Evolutionary conservation across 2,113 vertebrate species (phyloP).

Genomic region (Sylvietta virens): DNA sequence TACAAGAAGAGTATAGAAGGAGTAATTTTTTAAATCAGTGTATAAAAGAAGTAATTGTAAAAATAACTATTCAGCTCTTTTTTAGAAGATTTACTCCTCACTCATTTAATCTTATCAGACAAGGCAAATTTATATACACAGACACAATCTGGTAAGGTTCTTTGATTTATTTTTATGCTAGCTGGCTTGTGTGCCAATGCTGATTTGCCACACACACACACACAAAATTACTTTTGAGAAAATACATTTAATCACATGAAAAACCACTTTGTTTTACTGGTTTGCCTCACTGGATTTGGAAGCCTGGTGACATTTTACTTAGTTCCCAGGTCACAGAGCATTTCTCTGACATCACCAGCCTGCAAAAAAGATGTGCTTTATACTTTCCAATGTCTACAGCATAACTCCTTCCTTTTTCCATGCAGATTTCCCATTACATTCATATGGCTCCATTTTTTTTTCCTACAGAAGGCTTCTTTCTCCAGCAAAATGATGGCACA

Average conservation of each 20-base stretch:
- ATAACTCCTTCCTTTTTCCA: not conserved
- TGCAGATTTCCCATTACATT: not conserved
- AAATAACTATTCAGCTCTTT: not conserved
- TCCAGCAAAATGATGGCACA: not conserved
- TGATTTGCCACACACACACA: not conserved
- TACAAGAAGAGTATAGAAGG: not conserved
- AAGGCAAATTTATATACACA: not conserved
- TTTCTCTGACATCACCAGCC: not conserved
- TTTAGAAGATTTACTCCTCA: not conserved
- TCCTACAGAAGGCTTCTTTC: not conserved
- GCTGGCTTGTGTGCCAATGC: not conserved
- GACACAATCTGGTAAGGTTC: not conserved
- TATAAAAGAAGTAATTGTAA: not conserved
- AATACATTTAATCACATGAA: not conserved
- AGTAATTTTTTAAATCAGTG: not conserved
- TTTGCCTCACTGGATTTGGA: not conserved
- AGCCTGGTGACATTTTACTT: slow-evolving; percentile 18
- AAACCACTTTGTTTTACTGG: not conserved
- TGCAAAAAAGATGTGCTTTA: not conserved
- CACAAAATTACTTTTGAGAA: not conserved
- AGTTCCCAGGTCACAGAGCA: not conserved
- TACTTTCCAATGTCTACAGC: not conserved
- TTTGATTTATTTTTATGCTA: not conserved
- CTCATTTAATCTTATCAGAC: not conserved
- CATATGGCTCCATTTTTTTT: not conserved